Base-by-base conservation (phyloP, 2,113 vertebrate species). In the Oryzias javanicus region DNA sequence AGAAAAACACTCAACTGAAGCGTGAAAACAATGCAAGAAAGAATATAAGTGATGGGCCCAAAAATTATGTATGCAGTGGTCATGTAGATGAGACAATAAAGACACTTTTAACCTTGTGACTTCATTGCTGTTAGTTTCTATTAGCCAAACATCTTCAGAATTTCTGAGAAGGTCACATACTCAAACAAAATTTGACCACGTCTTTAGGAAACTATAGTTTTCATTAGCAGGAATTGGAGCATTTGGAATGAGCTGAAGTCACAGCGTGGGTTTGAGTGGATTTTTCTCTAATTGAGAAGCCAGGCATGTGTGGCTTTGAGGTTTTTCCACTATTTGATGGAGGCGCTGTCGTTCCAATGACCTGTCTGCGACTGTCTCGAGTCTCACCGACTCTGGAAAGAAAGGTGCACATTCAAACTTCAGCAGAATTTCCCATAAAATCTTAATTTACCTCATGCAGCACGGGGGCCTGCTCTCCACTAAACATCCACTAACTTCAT, bases 171-270 rank as follows among this genome's bases (percentile, higher is more conserved):
- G 89, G 78, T 89, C 88, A 91, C 80, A 86, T 87, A 85, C 72
- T 66, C 83, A 85, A 91, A 89, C 77, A 83, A 84, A 87, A 79
- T 68, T 64, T 72, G 84, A 91, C 85, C 85, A 62, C 82, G 80
- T 80, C 78, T 82, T 86, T 84, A 82, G 88, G 85, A 90, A 82
- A 81, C 82, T 87, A 83, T 89, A 81, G 74, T 89, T 88, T 88
- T 89, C 67, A 81, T 70, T 76, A 85, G 72, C 44, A 70, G 62
- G 76, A 82, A 66, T 62, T 83, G 76, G 83, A 85, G 63, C 60
- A 75, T 82, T 88, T 76, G 85, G 82, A 89, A 85, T 87, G 82
- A 82, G 72, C 68, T 77, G 74, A 65, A 70, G 80, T 78, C 58
- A 25, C 60, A 61, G 77, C 76, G 71, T 42, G 71, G 61, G 58